Conservation (phyloP, 2,113 vertebrate genomes). For the Isichthys henryi region DNA sequence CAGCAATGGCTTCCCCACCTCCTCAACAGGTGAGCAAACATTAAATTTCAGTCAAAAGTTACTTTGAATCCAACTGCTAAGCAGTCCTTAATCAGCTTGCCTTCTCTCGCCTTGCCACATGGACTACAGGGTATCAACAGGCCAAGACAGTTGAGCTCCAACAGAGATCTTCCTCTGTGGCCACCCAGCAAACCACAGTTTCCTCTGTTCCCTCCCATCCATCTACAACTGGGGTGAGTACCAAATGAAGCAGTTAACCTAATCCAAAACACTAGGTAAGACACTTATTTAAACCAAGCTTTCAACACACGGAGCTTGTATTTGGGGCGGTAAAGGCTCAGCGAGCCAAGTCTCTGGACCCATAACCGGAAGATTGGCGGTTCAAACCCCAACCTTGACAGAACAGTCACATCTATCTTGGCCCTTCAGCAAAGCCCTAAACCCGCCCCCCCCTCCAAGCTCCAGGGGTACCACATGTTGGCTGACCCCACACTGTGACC, state of each 20-base stretch:
- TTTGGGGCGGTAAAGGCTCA: background rate
- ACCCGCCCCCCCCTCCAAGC: background rate
- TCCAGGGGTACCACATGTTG: background rate
- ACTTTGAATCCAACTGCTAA: background rate
- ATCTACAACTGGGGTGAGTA: constrained; percentile 86
- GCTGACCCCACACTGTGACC: background rate
- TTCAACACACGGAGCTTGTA: background rate
- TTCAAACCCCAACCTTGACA: background rate
- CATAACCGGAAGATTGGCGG: background rate
- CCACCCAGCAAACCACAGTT: constrained; percentile 88
- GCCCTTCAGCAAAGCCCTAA: background rate
- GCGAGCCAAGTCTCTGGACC: background rate
- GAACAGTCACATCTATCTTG: background rate
- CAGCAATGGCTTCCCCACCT: constrained; percentile 73
- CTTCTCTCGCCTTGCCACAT: background rate
- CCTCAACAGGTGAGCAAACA: constrained; percentile 41
- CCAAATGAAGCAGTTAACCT: background rate
- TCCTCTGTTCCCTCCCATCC: constrained; percentile 95
- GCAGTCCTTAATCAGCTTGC: background rate
- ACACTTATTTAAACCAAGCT: background rate
- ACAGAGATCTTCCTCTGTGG: constrained; percentile 91
- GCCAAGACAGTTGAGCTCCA: constrained; percentile 85
- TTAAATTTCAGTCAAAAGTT: too few relatives aligned
- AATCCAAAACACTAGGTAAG: background rate
- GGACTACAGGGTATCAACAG: constrained; percentile 74